Base-by-base conservation (phyloP, 1,140 invertebrate species). In the Phthorimaea operculella region DNA sequence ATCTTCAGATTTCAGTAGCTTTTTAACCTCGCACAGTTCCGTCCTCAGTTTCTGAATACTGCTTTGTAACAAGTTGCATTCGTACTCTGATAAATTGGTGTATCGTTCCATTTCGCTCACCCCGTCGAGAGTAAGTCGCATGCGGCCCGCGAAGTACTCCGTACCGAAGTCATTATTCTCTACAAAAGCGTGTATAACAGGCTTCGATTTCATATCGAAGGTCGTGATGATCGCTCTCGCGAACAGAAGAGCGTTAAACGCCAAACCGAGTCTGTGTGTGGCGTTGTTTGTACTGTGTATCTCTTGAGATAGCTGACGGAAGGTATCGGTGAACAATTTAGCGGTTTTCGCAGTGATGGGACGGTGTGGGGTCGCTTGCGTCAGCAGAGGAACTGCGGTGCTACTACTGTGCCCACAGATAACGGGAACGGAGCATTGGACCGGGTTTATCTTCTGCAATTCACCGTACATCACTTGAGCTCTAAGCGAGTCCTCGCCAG, bases 321-420 rank as follows among this genome's bases (percentile, higher is more conserved):
- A 83, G 53, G 86, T 77, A 14, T 73, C 72, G 5, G 85, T 87
- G 10, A 90, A 69, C 45, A 80, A 77, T 54, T 87, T 79, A 9
- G 87, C 68, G 36, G 80, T 67, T 21, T 83, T 87, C 50, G 86
- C 76, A 21, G 86, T 79, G 75, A 92, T 89, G 16, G 87, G 75
- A 21, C 88, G 85, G 14, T 77, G 60, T 8, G 91, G 91, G 33
- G 56, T 63, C 4, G 63, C 50, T 54, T 80, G 90, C 21, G 91
- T 92, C 12, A 92, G 74, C 11, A 93, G 67, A 11, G 92, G 92
- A 34, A 93, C 83, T 51, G 91, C 90, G 3, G 92, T 92, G 21
- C 88, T 85, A 11, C 89, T 89, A 36, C 91, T 89, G 74, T 93
- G 91, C 12, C 92, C 92, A 45, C 92, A 90, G 63, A 93, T 88